These are phyloP conservation scores for Alexandromys fortis DNA, from an alignment of 2,113 vertebrate species.

Conservation along the genomic window DNA sequence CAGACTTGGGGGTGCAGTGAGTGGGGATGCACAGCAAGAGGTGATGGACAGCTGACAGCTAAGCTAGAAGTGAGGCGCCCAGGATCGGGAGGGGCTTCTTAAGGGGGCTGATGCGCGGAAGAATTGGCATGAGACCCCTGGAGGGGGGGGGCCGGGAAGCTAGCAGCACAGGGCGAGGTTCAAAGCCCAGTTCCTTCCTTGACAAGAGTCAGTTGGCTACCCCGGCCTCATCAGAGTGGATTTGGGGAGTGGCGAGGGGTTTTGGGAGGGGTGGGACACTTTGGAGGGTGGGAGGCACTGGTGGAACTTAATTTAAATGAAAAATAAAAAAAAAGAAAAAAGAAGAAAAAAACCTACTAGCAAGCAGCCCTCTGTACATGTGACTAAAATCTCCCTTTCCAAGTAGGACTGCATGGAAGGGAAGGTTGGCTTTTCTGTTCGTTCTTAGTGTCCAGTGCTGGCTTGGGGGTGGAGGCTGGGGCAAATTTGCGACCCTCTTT, in stretches of 20 bases:
- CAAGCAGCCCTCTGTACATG: slow-evolving; percentile 41
- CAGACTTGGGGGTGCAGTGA: background rate
- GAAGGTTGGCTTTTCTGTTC: slow-evolving; percentile 32
- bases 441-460: background rate
- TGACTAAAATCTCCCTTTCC: slow-evolving; percentile 54
- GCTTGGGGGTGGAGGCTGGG: background rate
- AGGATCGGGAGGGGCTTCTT: background rate
- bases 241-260: background rate
- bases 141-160: background rate
- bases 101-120: slow-evolving; percentile 3
- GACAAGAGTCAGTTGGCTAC: slow-evolving; percentile 50
- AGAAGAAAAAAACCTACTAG: background rate
- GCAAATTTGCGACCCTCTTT: background rate
- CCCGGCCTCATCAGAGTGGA: slow-evolving; percentile 51
- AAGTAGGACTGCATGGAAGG: background rate
- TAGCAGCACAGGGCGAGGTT: slow-evolving; percentile 58
- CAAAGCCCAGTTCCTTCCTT: slow-evolving; percentile 56
- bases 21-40: background rate
- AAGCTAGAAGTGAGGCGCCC: slow-evolving; percentile 48
- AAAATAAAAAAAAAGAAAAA: background rate
- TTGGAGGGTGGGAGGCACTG: slow-evolving; percentile 61
- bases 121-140: slow-evolving; percentile 48
- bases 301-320: slow-evolving; percentile 66
- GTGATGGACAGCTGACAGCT: slow-evolving; percentile 61
- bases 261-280: background rate